Evolutionary conservation across 2,113 vertebrate species (phyloP).

Genomic region (Capreolus pygargus): DNA sequence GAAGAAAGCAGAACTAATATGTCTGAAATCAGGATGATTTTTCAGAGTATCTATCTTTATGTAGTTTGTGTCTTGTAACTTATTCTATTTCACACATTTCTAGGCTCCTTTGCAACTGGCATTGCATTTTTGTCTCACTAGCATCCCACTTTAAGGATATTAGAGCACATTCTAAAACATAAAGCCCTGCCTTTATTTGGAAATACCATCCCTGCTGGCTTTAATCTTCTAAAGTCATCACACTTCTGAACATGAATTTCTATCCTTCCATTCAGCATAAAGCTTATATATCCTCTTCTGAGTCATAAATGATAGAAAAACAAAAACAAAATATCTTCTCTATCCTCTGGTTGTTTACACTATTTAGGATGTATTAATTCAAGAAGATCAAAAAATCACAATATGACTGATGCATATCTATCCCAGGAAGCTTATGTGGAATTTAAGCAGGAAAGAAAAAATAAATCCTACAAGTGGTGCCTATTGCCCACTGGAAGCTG

Average conservation of each 20-base stretch:
- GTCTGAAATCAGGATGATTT: background rate
- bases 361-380: constrained; percentile 10
- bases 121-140: background rate
- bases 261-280: background rate
- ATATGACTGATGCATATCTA: background rate
- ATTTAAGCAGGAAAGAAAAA: background rate
- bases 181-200: background rate
- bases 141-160: background rate
- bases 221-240: constrained; percentile 21
- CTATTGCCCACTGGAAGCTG: background rate
- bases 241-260: background rate
- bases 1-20: background rate
- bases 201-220: background rate
- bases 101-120: background rate
- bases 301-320: constrained; percentile 2
- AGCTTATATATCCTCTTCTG: background rate
- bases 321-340: background rate
- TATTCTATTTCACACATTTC: background rate
- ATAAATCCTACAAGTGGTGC: background rate
- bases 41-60: background rate
- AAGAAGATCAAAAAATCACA: constrained; percentile 17
- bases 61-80: background rate
- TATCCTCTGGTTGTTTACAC: background rate
- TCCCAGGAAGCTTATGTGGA: background rate
- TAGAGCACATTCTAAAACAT: background rate